These are phyloP conservation scores for Pseudolycoriella hygida DNA, from an alignment of 2,888 invertebrate genomes.

Conservation along the genomic window DNA sequence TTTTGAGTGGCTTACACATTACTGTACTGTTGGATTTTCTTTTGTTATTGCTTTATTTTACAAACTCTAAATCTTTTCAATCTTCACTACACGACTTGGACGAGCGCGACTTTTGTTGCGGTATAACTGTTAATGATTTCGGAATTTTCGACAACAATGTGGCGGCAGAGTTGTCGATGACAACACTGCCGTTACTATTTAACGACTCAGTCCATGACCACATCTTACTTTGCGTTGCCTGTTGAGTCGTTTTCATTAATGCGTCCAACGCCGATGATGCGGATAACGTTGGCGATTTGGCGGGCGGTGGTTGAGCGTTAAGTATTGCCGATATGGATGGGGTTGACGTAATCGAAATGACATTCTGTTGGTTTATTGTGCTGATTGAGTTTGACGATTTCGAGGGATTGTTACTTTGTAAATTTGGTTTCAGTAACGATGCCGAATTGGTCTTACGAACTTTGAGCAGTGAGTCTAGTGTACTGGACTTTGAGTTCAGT, in stretches of 20 bases:
- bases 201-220: slow-evolving; percentile 3
- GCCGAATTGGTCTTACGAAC: slow-evolving; percentile 2
- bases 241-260: slow-evolving; percentile 5
- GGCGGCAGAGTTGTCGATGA: slow-evolving; percentile 20
- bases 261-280: slow-evolving; percentile 4
- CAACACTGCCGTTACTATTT: slow-evolving; percentile 13
- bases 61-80: no score
- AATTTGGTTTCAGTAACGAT: slow-evolving; percentile 1
- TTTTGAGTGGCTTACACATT: no score
- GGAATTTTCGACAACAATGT: slow-evolving; percentile 59
- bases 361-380: not conserved
- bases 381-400: not conserved
- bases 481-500: slow-evolving; percentile 3
- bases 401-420: not conserved
- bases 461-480: slow-evolving; percentile 3
- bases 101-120: slow-evolving; percentile 31
- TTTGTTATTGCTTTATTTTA: no score
- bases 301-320: not conserved
- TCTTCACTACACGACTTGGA: slow-evolving; percentile 1
- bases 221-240: not conserved
- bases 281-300: not conserved
- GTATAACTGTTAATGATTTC: slow-evolving; percentile 63
- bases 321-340: slow-evolving; percentile 4
- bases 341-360: slow-evolving; percentile 7
- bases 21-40: no score